Conservation (phyloP, 2,888 invertebrate species). For the Theretra japonica region DNA sequence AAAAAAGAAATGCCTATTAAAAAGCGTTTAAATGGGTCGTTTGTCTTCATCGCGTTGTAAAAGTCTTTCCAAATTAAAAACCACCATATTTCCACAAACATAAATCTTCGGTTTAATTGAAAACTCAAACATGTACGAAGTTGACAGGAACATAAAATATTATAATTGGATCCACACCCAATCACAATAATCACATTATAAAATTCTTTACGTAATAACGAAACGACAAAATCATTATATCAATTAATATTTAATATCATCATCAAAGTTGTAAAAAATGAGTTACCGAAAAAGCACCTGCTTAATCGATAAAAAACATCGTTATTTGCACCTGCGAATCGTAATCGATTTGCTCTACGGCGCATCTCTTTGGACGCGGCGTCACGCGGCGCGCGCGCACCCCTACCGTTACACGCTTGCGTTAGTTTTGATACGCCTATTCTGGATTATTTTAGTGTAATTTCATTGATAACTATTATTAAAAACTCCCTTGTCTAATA, state of each 20-base stretch:
- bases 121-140: conserved; percentile 7
- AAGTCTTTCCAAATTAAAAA: too few relatives aligned
- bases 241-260: conserved; percentile 62
- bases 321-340: conserved; percentile 80
- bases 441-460: neutral
- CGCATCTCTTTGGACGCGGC: conserved; percentile 56
- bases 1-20: too few relatives aligned
- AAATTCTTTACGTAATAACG: conserved; percentile 22
- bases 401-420: conserved; percentile 60
- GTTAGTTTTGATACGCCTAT: conserved; percentile 34
- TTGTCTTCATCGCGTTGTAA: too few relatives aligned
- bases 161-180: neutral
- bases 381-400: conserved; percentile 69
- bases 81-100: neutral
- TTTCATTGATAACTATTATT: neutral
- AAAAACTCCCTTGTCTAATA: neutral
- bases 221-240: conserved; percentile 27
- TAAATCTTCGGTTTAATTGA: neutral
- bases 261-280: conserved; percentile 51
- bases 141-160: conserved; percentile 20
- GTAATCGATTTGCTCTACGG: conserved; percentile 68
- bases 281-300: conserved; percentile 55
- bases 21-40: too few relatives aligned
- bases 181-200: conserved; percentile 22
- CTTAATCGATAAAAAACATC: conserved; percentile 55